These are phyloP conservation scores for Leucoraja ocellata DNA, from an alignment of 2,797 vertebrate species.

Conservation along the genomic window DNA sequence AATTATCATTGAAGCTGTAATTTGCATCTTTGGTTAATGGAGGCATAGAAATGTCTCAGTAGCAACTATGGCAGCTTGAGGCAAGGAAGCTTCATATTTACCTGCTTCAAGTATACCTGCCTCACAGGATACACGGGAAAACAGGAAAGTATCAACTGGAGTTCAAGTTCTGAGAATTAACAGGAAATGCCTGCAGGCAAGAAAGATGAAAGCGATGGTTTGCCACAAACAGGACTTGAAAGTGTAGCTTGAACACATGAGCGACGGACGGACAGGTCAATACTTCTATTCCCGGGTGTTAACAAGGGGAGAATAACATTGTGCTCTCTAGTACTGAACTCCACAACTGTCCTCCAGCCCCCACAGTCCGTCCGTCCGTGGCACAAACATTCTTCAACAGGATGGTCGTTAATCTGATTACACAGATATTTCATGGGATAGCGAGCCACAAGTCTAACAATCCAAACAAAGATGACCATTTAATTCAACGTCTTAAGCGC, in stretches of 20 bases:
- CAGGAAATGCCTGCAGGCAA: constrained; percentile 34
- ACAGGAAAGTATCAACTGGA: constrained; percentile 31
- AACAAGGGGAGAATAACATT: neutral
- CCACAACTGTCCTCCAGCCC: neutral
- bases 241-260: constrained; percentile 26
- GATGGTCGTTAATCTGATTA: neutral
- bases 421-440: neutral
- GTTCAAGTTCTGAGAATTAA: constrained; percentile 33
- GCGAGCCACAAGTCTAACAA: neutral
- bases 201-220: constrained; percentile 26
- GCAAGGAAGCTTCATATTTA: constrained; percentile 17
- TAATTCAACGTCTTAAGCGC: constrained; percentile 32
- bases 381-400: neutral
- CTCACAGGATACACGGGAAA: neutral
- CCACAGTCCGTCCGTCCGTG: neutral
- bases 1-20: neutral
- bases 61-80: neutral
- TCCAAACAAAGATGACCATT: constrained; percentile 21
- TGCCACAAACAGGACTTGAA: constrained; percentile 28
- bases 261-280: neutral
- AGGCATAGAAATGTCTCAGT: neutral
- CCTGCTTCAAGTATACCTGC: constrained; percentile 12
- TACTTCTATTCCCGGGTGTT: constrained; percentile 24
- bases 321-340: constrained; percentile 5
- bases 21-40: neutral